These are phyloP conservation scores for Caenorhabditis angaria DNA, from an alignment of 2,888 invertebrate species.

Conservation along the genomic window DNA sequence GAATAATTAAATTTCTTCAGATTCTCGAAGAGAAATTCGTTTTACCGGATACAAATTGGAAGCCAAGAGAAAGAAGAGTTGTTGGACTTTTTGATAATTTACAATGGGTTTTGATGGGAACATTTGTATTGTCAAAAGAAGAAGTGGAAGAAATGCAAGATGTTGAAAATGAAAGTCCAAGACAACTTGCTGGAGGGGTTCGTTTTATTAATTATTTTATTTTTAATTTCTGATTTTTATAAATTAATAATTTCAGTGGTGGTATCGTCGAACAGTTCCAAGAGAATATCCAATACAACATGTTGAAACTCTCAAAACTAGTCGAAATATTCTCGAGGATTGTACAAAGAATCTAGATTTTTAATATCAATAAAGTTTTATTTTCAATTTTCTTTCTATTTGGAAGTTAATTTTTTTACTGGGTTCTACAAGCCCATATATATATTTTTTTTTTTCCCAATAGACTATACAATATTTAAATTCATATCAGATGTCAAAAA, in stretches of 20 bases:
- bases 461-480: background rate
- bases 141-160: conserved; percentile 3
- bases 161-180: background rate
- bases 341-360: conserved; percentile 8
- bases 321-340: conserved; percentile 25
- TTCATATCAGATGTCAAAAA: background rate
- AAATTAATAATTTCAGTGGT: conserved; percentile 27
- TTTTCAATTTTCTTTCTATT: background rate
- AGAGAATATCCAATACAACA: conserved; percentile 4
- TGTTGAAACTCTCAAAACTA: conserved; percentile 20
- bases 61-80: conserved; percentile 15
- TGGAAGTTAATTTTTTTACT: background rate
- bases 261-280: conserved; percentile 33
- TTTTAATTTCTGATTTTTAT: background rate
- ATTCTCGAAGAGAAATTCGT: conserved; percentile 6
- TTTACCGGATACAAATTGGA: conserved; percentile 28
- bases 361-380: background rate
- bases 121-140: conserved; percentile 11
- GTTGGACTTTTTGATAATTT: conserved; percentile 28
- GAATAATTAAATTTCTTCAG: too few relatives aligned
- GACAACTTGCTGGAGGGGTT: conserved; percentile 18
- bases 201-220: background rate
- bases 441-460: background rate
- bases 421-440: background rate
- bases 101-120: conserved; percentile 30